Base-by-base conservation (phyloP, 2,113 vertebrate species). In the Gila orcuttii region DNA sequence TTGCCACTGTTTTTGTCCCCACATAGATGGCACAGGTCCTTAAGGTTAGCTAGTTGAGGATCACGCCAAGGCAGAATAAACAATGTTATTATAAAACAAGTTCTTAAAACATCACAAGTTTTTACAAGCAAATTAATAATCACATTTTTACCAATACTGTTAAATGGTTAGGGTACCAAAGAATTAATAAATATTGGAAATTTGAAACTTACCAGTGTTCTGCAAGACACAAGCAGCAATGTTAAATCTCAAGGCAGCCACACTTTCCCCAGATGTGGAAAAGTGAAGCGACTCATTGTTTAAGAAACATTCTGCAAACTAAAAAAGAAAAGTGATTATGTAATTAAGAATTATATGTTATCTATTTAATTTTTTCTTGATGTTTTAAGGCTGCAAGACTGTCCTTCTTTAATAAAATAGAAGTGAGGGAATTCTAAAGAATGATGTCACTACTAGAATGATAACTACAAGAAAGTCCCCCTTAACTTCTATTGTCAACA, bases 281-380 rank as follows among this genome's bases (percentile, higher is more conserved):
- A 71, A 71, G 2, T n/a, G 33, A 7, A 71, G 33, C 1, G 68
- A 28, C 68, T 42, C 21, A 21, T 73, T 19, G 17, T 73, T 73
- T 23, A 73, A 12, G 21, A 73, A 23, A 11, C 36, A 73, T 73
- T 73, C 69, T 73, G 69, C 69, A 73, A 42, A 73, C 69, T 73
- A 73, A 71, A 71, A 71, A 8, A 21, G 21, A 39, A 73, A 4
- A 28, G 60, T 12, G 60, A 64, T 28, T 62, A 11, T 62, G n/a
- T 62, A 5, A 62, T 62, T 64, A 2, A 28, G 60, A 64, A 64
- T 6, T 1, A 64, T 25, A 62, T 62, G 10, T 62, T 25, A 25
- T 62, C n/a, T 60, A 25, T 11, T 62, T 25, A 12, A 2, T 28
- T 28, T 64, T 64, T 4, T 5, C 4, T 64, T 2, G 25, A 3